Evolutionary conservation across 2,888 invertebrate genomes (phyloP).

Genomic region (Phlogophora meticulosa): DNA sequence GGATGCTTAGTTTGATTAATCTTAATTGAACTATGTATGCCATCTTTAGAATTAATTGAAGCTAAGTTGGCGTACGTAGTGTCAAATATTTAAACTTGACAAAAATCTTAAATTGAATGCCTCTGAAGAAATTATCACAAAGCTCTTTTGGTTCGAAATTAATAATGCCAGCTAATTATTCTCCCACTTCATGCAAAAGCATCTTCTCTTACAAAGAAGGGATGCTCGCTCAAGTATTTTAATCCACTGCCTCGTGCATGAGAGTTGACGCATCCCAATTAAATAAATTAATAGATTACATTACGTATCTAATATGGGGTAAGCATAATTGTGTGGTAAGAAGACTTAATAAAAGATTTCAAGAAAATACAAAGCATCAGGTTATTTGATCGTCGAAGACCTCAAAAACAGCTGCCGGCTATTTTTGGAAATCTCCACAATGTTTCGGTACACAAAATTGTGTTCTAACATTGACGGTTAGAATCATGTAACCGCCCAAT

Average conservation of each 20-base stretch:
- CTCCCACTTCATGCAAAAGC: too few relatives aligned
- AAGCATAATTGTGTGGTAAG: constrained; percentile 1
- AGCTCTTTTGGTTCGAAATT: not conserved
- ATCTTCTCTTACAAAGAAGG: too few relatives aligned
- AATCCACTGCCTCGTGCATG: too few relatives aligned
- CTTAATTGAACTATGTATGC: not conserved
- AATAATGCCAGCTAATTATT: not conserved
- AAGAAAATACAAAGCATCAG: constrained; percentile 1
- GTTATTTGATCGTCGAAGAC: constrained; percentile 43
- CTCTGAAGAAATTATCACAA: not conserved
- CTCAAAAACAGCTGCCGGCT: constrained; percentile 18
- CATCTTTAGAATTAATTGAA: not conserved
- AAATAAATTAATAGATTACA: not conserved
- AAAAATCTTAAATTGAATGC: not conserved
- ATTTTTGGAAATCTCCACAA: constrained; percentile 1
- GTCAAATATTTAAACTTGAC: not conserved
- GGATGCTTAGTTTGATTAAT: not conserved
- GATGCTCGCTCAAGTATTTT: too few relatives aligned
- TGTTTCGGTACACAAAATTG: constrained; percentile 36
- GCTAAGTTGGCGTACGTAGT: too few relatives aligned
- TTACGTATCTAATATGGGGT: not conserved
- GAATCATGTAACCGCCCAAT: constrained; percentile 47
- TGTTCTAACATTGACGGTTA: constrained; percentile 34
- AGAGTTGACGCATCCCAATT: not conserved
- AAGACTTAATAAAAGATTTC: constrained; percentile 15